Conservation (phyloP, 2,888 invertebrate species). For the Nyleta sp. region DNA sequence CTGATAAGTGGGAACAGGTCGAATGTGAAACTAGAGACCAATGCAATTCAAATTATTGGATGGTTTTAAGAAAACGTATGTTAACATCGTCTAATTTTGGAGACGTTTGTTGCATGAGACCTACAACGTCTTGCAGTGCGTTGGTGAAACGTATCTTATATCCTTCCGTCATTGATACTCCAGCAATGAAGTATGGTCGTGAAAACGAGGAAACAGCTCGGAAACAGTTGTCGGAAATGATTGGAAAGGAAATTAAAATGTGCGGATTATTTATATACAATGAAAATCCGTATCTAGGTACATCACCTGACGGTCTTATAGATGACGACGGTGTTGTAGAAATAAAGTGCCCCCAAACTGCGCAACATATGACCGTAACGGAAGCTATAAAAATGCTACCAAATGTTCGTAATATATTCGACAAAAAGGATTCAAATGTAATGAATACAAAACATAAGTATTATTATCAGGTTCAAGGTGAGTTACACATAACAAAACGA, state of each 20-base stretch:
- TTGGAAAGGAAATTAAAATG: conserved; percentile 8
- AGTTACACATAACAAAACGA: conserved; percentile 63
- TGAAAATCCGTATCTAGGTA: conserved; percentile 29
- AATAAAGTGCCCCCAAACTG: conserved; percentile 48
- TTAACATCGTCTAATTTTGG: conserved; percentile 61
- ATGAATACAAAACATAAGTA: conserved; percentile 61
- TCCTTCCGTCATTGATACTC: not conserved
- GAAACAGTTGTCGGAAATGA: conserved; percentile 8
- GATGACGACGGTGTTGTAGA: conserved; percentile 58
- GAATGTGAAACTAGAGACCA: conserved; percentile 28
- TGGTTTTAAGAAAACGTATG: conserved; percentile 5
- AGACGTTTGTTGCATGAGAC: conserved; percentile 31
- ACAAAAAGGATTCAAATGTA: conserved; percentile 23
- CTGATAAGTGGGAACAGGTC: conserved; percentile 12
- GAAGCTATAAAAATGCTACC: not conserved
- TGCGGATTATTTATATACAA: conserved; percentile 53
- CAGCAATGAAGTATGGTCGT: conserved; percentile 41
- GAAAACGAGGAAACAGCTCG: conserved; percentile 51
- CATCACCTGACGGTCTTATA: conserved; percentile 58
- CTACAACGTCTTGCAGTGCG: conserved; percentile 29
- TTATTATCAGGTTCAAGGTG: conserved; percentile 45
- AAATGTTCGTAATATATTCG: conserved; percentile 30
- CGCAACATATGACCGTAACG: not conserved
- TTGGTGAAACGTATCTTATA: conserved; percentile 33
- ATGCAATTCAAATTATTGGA: conserved; percentile 47